A percentile compares a stretch with the other conserved stretches of the same genome.
Conservation (phyloP, 2,113 vertebrate species). For the Aptenodytes patagonicus region DNA sequence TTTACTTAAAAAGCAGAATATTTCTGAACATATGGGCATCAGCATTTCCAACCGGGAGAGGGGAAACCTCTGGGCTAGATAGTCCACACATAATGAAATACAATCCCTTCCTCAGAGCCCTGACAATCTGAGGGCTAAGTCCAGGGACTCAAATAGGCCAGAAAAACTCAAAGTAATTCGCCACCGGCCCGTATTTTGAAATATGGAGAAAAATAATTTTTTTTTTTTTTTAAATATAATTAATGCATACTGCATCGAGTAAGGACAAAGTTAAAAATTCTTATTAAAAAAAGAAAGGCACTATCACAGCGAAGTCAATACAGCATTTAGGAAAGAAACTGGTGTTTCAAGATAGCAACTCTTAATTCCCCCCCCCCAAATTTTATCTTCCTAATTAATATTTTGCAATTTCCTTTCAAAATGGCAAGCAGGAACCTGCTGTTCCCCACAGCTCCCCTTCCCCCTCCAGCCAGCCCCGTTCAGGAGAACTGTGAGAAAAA, state of each 20-base stretch:
- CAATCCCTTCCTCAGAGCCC: neutral
- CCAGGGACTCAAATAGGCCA: neutral
- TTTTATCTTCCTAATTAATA: neutral
- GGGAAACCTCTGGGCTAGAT: neutral
- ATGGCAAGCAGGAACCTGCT: neutral
- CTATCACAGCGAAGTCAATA: neutral
- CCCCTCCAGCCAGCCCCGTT: neutral
- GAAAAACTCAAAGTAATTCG: neutral
- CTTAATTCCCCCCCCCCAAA: neutral
- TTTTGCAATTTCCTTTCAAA: neutral
- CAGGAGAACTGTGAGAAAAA: neutral
- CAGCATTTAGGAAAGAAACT: neutral
- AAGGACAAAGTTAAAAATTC: neutral
- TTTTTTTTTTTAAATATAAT: neutral
- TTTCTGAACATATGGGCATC: constrained; percentile 8
- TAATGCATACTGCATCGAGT: neutral
- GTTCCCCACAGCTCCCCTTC: neutral
- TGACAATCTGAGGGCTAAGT: neutral
- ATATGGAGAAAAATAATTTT: neutral
- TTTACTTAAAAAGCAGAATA: neutral
- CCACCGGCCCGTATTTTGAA: neutral
- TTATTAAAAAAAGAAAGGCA: neutral
- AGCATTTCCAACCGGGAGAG: neutral
- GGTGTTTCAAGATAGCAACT: neutral
- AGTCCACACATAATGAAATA: neutral